A percentile compares a stretch with the other conserved stretches of the same genome.
Evolutionary conservation across 2,888 invertebrate species (phyloP).

Genomic region (Torymus tubicola): DNA sequence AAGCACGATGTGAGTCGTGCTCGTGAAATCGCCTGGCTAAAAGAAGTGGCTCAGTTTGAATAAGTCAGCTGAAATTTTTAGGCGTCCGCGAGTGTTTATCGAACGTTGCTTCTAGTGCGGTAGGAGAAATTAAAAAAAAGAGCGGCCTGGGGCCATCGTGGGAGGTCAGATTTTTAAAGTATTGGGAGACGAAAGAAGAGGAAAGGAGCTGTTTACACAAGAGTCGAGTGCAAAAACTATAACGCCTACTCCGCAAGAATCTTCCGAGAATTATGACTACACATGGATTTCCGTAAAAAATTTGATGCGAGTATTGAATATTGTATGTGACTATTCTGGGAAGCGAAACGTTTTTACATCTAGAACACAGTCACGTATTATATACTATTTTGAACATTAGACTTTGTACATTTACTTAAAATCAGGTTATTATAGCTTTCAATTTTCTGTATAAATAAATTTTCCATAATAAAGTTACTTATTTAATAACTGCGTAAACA

Average conservation of each 20-base stretch:
- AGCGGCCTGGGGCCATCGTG: not conserved
- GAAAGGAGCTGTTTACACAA: constrained; percentile 39
- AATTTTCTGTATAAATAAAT: not conserved
- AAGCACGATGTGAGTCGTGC: too few species aligned
- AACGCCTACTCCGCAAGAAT: constrained; percentile 5
- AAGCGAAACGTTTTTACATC: not conserved
- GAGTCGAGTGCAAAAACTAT: constrained; percentile 32
- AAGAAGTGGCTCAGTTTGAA: not conserved
- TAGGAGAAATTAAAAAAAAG: constrained; percentile 6
- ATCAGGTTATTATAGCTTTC: not conserved
- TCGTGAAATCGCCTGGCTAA: too few species aligned
- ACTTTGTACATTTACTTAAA: not conserved
- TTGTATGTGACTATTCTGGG: not conserved
- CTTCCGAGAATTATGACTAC: constrained; percentile 17
- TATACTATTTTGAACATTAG: too few species aligned
- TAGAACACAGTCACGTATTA: too few species aligned
- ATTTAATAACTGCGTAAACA: not conserved
- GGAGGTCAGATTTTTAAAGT: constrained; percentile 34
- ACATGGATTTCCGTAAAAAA: not conserved
- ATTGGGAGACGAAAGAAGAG: constrained; percentile 15
- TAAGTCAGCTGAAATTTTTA: constrained; percentile 17
- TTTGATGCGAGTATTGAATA: not conserved
- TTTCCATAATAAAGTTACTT: not conserved
- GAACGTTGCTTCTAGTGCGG: not conserved
- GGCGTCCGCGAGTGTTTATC: constrained; percentile 17